These are phyloP conservation scores for Cinclus mexicanus DNA, from an alignment of 2,113 vertebrate species.

Conservation along the genomic window DNA sequence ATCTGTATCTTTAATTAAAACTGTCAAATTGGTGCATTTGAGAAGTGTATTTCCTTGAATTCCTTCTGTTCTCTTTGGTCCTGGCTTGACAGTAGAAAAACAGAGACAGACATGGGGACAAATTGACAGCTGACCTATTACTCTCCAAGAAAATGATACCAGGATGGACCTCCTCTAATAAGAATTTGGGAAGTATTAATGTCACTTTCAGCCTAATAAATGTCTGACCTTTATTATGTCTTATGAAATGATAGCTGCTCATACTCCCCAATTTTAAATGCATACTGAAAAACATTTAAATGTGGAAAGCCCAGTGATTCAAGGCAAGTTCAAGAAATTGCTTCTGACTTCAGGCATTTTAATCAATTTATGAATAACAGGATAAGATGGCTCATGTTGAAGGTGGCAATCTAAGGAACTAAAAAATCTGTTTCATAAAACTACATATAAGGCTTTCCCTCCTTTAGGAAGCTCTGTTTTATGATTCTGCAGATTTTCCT, in stretches of 20 bases:
- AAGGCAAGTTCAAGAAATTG: conserved; percentile 47
- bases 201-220: conserved; percentile 46
- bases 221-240: conserved; percentile 64
- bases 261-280: conserved; percentile 26
- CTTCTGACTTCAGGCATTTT: conserved; percentile 41
- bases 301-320: neutral
- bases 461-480: neutral
- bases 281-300: neutral
- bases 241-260: conserved; percentile 45
- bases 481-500: neutral
- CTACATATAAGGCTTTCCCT: neutral
- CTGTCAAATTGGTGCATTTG: neutral
- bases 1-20: neutral
- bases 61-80: neutral
- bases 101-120: neutral
- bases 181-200: conserved; percentile 49
- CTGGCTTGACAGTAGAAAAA: neutral
- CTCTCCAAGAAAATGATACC: conserved; percentile 50
- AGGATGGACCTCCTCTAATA: conserved; percentile 38
- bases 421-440: neutral
- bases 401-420: neutral
- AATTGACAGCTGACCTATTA: conserved; percentile 43
- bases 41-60: neutral
- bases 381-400: neutral
- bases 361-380: conserved; percentile 49